Conservation (phyloP, 2,113 vertebrate species). For the Leucopternis melanops region DNA sequence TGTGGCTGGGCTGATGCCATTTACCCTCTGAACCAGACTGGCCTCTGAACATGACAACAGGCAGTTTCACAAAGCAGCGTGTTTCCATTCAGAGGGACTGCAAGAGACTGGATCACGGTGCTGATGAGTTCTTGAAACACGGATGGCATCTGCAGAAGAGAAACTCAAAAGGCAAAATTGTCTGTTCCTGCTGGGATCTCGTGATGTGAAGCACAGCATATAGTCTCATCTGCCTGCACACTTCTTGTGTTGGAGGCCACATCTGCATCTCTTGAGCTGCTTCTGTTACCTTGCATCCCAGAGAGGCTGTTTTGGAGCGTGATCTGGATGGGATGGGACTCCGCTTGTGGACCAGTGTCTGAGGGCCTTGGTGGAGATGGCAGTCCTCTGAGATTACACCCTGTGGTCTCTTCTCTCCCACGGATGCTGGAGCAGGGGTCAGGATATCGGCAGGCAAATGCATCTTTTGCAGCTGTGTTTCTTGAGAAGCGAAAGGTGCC, state of each 20-base stretch:
- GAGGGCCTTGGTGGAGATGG: neutral
- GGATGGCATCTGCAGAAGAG: neutral
- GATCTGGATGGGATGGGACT: neutral
- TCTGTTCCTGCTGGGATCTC: neutral
- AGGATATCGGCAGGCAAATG: rapidly evolving
- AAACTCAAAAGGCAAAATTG: neutral
- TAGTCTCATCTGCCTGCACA: too few species aligned
- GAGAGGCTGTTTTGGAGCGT: neutral
- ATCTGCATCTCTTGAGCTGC: neutral
- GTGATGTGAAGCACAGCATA: rapidly evolving
- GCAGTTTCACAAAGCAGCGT: neutral
- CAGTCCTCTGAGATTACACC: neutral
- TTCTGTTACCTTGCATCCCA: neutral
- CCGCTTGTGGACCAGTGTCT: neutral
- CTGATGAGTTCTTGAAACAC: neutral
- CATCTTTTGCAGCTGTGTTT: neutral
- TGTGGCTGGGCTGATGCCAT: neutral
- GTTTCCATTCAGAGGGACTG: neutral
- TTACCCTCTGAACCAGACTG: neutral
- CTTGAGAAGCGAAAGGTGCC: neutral
- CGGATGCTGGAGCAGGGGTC: neutral
- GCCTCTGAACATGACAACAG: neutral
- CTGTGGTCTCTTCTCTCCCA: neutral
- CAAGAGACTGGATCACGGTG: neutral
- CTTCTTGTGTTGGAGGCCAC: neutral